Evolutionary conservation across 2,113 vertebrate genomes (phyloP).

Genomic region (Scartelaos histophorus): DNA sequence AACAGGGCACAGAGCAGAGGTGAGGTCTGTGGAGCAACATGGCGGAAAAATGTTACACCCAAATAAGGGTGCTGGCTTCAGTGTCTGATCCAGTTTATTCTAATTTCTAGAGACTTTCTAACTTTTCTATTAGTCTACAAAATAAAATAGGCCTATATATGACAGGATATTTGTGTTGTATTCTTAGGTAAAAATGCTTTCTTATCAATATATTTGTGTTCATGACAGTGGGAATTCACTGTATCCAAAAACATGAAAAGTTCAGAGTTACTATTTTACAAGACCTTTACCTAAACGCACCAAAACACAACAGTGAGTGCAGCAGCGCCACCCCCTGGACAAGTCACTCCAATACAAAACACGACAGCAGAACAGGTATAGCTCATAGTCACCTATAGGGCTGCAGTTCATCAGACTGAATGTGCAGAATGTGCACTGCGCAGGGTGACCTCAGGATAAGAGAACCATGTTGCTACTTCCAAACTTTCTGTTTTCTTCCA

Average conservation of each 20-base stretch:
- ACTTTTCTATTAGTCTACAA: background rate
- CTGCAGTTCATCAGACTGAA: background rate
- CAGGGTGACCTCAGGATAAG: background rate
- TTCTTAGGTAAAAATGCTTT: too few species aligned
- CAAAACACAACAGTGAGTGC: slow-evolving; percentile 40
- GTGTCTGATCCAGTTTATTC: background rate
- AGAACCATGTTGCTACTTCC: too few species aligned
- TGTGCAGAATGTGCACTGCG: background rate
- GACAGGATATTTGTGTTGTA: too few species aligned
- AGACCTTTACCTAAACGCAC: slow-evolving; percentile 18
- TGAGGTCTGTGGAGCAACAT: slow-evolving; percentile 44
- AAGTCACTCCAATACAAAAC: background rate
- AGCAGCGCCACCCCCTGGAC: slow-evolving; percentile 64
- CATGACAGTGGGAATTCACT: background rate
- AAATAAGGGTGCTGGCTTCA: slow-evolving; percentile 28
- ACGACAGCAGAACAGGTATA: background rate
- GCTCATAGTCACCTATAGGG: background rate
- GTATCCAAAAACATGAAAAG: background rate
- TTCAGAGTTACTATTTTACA: slow-evolving; percentile 25
- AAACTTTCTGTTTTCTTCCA: background rate
- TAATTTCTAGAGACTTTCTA: background rate
- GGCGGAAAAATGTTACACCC: slow-evolving; percentile 34
- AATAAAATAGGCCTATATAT: too few species aligned
- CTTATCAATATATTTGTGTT: background rate
- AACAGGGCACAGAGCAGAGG: slow-evolving; percentile 22